Evolutionary conservation across 2,888 invertebrate species (phyloP).

Genomic region (Diloba caeruleocephala): DNA sequence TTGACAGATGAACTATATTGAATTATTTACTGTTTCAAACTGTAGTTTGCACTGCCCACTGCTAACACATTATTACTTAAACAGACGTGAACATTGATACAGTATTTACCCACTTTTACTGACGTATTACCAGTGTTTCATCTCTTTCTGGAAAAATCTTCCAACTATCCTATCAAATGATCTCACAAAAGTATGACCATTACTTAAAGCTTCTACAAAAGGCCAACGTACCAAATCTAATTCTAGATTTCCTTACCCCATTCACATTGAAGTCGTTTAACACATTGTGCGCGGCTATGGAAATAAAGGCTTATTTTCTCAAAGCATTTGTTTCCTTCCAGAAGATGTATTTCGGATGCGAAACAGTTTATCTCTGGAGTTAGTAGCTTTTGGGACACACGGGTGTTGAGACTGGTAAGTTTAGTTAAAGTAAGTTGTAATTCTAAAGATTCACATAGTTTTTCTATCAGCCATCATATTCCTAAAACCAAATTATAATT

Average conservation of each 20-base stretch:
- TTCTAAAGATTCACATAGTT: too few species aligned
- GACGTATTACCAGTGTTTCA: neutral
- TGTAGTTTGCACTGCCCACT: too few species aligned
- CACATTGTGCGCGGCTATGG: conserved; percentile 67
- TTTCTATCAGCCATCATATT: too few species aligned
- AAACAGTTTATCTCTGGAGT: conserved; percentile 77
- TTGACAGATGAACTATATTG: too few species aligned
- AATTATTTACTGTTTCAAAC: too few species aligned
- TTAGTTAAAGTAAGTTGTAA: too few species aligned
- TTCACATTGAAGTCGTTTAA: conserved; percentile 67
- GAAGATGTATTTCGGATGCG: conserved; percentile 82
- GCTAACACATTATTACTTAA: too few species aligned
- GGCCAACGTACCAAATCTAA: conserved; percentile 55
- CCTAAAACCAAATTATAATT: too few species aligned
- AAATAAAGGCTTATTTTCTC: conserved; percentile 81
- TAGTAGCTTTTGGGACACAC: conserved; percentile 64
- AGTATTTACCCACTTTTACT: neutral
- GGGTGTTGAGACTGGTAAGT: conserved; percentile 17
- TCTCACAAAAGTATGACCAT: conserved; percentile 34
- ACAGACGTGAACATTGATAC: too few species aligned
- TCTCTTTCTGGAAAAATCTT: conserved; percentile 15
- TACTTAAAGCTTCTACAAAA: conserved; percentile 44
- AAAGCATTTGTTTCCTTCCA: conserved; percentile 82
- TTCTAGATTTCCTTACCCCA: conserved; percentile 60
- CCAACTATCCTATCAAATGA: conserved; percentile 20